Percentiles rank a stretch among this genome's conserved stretches.
Conservation (phyloP, 2,797 vertebrate genomes). For the Tadarida brasiliensis region DNA sequence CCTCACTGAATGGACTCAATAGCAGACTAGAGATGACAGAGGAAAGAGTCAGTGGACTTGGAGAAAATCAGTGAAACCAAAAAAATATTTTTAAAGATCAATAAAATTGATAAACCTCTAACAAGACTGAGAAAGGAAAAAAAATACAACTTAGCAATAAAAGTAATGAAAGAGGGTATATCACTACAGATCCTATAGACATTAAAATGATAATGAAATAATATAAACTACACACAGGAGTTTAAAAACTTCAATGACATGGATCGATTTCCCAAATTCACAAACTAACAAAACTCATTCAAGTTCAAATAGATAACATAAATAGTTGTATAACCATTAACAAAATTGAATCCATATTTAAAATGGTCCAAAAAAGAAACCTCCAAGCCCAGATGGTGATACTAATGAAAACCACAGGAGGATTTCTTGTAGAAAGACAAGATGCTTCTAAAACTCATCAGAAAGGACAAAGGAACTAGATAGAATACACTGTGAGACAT, state of each 20-base stretch:
- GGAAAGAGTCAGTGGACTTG: not conserved
- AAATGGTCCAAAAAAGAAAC: not conserved
- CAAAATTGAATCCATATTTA: conserved; percentile 8
- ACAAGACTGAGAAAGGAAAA: not conserved
- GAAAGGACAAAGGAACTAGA: not conserved
- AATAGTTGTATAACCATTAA: not conserved
- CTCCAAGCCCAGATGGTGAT: not conserved
- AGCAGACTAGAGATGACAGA: no score
- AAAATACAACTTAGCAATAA: conserved; percentile 13
- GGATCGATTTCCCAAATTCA: not conserved
- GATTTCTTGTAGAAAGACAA: not conserved
- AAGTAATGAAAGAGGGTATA: not conserved
- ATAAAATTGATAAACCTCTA: conserved; percentile 9
- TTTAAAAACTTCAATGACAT: not conserved
- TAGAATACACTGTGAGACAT: not conserved
- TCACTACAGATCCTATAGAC: not conserved
- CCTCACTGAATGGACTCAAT: no score
- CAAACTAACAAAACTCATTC: not conserved
- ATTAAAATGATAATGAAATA: not conserved
- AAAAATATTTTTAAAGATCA: conserved; percentile 16
- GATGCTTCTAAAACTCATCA: not conserved
- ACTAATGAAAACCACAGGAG: not conserved
- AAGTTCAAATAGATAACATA: not conserved
- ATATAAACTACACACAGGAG: not conserved
- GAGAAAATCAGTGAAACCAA: no score